Percentiles rank a stretch among this genome's conserved stretches.
Evolutionary conservation across 2,888 invertebrate genomes (phyloP).

Genomic region (Hydroisotoma schaefferi): DNA sequence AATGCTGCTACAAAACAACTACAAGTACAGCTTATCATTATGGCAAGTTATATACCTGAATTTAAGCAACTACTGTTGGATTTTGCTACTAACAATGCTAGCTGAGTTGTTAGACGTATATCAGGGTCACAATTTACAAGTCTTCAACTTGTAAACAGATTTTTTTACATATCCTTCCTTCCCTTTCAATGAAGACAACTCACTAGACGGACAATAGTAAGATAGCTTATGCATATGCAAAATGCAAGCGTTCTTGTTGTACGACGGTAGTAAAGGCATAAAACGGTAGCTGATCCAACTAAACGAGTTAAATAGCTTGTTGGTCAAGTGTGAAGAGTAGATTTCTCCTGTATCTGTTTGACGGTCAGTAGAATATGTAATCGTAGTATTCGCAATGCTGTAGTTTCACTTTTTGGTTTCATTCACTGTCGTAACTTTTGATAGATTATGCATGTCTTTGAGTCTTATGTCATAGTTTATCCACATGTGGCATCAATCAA

Average conservation of each 20-base stretch:
- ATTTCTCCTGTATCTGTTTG: conserved; percentile 14
- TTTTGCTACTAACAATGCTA: too few relatives aligned
- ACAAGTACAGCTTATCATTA: too few relatives aligned
- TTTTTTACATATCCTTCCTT: background rate
- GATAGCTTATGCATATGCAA: background rate
- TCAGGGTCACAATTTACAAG: conserved; percentile 3
- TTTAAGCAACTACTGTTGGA: background rate
- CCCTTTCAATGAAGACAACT: background rate
- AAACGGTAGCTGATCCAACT: background rate
- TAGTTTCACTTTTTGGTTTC: conserved; percentile 15
- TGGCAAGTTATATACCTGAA: background rate
- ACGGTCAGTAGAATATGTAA: conserved; percentile 14
- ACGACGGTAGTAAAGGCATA: background rate
- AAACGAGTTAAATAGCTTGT: background rate
- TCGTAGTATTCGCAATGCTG: background rate
- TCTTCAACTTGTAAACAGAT: background rate
- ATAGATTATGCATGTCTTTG: conserved; percentile 5
- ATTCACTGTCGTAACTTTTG: conserved; percentile 8
- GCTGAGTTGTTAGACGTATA: too few relatives aligned
- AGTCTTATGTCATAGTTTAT: conserved; percentile 6
- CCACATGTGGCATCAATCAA: background rate
- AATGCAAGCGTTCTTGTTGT: background rate
- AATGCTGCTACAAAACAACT: too few relatives aligned
- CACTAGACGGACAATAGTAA: background rate
- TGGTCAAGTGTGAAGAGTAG: conserved; percentile 7